Percentiles rank a stretch among this genome's conserved stretches.
Evolutionary conservation across 2,797 vertebrate species (phyloP).

Genomic region (Dendrocincla tyrannina): DNA sequence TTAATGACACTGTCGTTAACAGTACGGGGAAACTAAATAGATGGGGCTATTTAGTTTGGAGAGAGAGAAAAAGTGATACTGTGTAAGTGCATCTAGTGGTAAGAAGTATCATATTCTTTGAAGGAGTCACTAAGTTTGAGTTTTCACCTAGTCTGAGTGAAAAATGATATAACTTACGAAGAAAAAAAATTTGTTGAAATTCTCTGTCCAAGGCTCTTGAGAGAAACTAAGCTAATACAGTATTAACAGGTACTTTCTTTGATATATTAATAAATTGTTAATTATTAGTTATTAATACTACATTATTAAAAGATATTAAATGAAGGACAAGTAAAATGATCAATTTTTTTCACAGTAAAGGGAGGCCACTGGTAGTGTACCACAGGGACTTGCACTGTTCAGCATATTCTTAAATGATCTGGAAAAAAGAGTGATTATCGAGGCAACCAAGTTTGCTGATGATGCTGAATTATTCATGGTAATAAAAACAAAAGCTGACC

Average conservation of each 20-base stretch:
- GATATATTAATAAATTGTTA: neutral
- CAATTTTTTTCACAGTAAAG: neutral
- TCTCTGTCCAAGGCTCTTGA: neutral
- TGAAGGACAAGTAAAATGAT: neutral
- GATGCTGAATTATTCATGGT: conserved; percentile 65
- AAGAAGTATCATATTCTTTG: neutral
- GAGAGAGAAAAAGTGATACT: neutral
- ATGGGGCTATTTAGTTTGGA: neutral
- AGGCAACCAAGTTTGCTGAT: conserved; percentile 43
- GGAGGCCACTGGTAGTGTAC: neutral
- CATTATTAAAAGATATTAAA: neutral
- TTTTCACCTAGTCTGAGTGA: neutral
- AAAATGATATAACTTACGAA: neutral
- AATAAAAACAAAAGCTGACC: conserved; percentile 65
- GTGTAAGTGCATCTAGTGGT: neutral
- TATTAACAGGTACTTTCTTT: neutral
- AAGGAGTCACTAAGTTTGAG: neutral
- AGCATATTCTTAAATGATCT: conserved; percentile 59
- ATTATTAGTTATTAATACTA: neutral
- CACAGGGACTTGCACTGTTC: conserved; percentile 16
- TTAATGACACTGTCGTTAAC: neutral
- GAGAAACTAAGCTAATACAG: neutral
- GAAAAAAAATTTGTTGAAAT: neutral
- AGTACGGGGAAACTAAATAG: neutral
- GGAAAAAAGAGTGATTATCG: conserved; percentile 59